Percentiles rank a stretch among this genome's conserved stretches.
phyloP scores from a whole-genome alignment of 1,140 invertebrate genomes.

The Ceratina japonica region DNA sequence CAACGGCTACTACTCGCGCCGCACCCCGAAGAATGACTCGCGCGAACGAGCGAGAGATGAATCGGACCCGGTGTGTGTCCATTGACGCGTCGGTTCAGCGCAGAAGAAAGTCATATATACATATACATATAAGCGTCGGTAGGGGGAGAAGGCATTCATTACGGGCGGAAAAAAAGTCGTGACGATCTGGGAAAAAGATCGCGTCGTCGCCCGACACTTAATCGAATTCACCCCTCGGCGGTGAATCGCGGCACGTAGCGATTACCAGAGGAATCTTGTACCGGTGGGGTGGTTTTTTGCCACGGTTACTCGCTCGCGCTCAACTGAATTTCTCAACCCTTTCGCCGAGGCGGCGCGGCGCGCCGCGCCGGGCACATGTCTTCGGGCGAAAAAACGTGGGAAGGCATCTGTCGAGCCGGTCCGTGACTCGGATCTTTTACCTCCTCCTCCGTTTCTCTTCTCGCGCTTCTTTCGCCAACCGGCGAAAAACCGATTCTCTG shows the following conservation, averaged over 20 bases:
- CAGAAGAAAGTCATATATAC: background rate
- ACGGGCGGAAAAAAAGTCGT: conserved; percentile 22
- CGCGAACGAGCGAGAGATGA: too few species aligned
- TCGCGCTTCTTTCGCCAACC: conserved; percentile 28
- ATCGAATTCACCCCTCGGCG: conserved; percentile 76
- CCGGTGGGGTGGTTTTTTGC: conserved; percentile 62
- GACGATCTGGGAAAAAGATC: conserved; percentile 59
- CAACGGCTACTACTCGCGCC: background rate
- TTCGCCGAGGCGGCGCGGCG: conserved; percentile 56
- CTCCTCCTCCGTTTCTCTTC: conserved; percentile 18
- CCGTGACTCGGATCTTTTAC: conserved; percentile 47
- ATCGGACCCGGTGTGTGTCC: background rate
- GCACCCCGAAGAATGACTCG: too few species aligned
- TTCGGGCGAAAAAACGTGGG: conserved; percentile 73
- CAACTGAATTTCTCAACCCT: conserved; percentile 74
- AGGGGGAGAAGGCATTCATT: background rate
- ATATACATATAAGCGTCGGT: too few species aligned
- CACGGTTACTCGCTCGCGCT: conserved; percentile 27
- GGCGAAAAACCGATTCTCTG: conserved; percentile 18
- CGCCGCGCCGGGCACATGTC: conserved; percentile 73
- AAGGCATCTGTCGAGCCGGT: conserved; percentile 73
- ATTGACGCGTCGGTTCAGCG: background rate
- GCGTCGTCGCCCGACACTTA: conserved; percentile 66
- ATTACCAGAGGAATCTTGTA: conserved; percentile 66
- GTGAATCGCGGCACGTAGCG: conserved; percentile 59